Evolutionary conservation across 2,797 vertebrate genomes (phyloP).

Genomic region (Siniperca undulata): DNA sequence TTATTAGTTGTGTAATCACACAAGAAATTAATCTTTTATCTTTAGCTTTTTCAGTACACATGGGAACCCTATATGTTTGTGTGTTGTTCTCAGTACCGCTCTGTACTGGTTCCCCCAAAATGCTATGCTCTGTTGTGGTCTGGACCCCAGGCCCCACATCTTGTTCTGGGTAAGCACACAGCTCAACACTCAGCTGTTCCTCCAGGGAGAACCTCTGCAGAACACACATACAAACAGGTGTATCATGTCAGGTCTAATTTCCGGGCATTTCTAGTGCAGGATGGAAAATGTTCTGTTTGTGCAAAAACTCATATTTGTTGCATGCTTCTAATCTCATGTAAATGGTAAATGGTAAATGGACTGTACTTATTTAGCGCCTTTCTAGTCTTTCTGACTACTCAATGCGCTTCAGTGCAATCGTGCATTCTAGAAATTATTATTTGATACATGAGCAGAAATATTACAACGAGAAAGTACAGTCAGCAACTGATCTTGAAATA

Average conservation of each 20-base stretch:
- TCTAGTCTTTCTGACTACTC: too few species aligned
- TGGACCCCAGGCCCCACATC: slow-evolving; percentile 11
- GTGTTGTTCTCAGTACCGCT: slow-evolving; percentile 20
- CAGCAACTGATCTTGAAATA: too few species aligned
- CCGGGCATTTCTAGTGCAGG: not conserved
- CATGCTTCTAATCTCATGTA: not conserved
- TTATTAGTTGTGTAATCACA: not conserved
- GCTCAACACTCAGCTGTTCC: slow-evolving; percentile 18
- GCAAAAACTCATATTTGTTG: not conserved
- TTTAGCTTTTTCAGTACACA: not conserved
- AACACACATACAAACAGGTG: slow-evolving; percentile 16
- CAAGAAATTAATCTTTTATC: not conserved
- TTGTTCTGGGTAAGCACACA: slow-evolving; percentile 13
- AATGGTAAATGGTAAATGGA: too few species aligned
- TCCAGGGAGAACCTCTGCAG: slow-evolving; percentile 46
- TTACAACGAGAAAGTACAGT: not conserved
- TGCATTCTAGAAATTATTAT: not conserved
- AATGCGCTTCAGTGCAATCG: too few species aligned
- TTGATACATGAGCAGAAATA: not conserved
- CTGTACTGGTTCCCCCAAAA: not conserved
- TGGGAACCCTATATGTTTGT: not conserved
- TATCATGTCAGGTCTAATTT: not conserved
- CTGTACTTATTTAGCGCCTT: too few species aligned
- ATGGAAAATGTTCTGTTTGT: not conserved
- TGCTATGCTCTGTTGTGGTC: slow-evolving; percentile 8